Evolutionary conservation across 2,888 invertebrate genomes (phyloP).

Genomic region (Microctonus hyperodae): DNA sequence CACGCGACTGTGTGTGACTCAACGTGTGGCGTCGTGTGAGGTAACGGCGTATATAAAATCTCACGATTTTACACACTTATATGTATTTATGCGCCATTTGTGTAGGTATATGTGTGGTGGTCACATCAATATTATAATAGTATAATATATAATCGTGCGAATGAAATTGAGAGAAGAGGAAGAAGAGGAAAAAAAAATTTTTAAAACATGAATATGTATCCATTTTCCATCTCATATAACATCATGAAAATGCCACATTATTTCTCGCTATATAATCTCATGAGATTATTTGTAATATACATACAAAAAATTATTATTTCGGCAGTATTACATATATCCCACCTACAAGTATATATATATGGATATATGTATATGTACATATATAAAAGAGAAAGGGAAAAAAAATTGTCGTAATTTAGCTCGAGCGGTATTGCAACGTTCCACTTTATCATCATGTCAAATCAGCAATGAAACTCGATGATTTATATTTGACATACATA

Average conservation of each 20-base stretch:
- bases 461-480: slow-evolving; percentile 6
- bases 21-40: slow-evolving; percentile 55
- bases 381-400: slow-evolving; percentile 6
- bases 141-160: not conserved
- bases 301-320: not conserved
- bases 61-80: slow-evolving; percentile 54
- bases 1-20: slow-evolving; percentile 32
- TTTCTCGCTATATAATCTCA: not conserved
- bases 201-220: too few relatives aligned
- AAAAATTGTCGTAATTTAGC: slow-evolving; percentile 4
- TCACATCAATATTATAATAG: not conserved
- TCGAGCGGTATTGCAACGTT: not conserved
- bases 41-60: slow-evolving; percentile 55
- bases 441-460: slow-evolving; percentile 6
- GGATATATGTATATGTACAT: not conserved
- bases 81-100: slow-evolving; percentile 27
- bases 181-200: not conserved
- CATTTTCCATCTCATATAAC: not conserved
- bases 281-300: not conserved
- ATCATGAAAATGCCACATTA: not conserved
- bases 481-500: slow-evolving; percentile 6
- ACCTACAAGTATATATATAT: not conserved
- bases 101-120: not conserved
- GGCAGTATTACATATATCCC: not conserved
- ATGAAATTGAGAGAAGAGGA: slow-evolving; percentile 28